These are phyloP conservation scores for Aplysina aerophoba DNA, from an alignment of 37 sponge, comb jelly and placozoan genomes.

Conservation along the genomic window DNA sequence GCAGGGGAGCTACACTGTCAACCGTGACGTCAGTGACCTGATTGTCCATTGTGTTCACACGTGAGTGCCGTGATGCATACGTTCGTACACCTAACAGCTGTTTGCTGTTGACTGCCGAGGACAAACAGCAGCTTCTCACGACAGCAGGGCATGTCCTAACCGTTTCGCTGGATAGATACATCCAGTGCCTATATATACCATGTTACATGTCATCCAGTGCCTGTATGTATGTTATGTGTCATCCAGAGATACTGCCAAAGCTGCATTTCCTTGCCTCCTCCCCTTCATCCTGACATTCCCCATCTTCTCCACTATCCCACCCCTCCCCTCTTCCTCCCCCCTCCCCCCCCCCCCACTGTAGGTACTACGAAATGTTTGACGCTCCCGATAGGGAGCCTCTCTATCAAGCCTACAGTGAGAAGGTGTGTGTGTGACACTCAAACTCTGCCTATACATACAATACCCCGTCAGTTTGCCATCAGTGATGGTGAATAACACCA, in stretches of 20 bases:
- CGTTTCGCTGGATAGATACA: too few relatives aligned
- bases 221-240: too few relatives aligned
- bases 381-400: neutral
- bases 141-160: too few relatives aligned
- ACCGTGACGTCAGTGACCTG: neutral
- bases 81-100: too few relatives aligned
- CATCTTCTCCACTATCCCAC: neutral
- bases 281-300: neutral
- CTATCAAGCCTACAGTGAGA: conserved; percentile 3
- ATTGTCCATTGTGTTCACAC: neutral
- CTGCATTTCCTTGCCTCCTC: too few relatives aligned
- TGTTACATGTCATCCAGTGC: too few relatives aligned
- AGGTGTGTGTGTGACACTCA: neutral
- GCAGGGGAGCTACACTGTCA: conserved; percentile 10
- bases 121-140: too few relatives aligned
- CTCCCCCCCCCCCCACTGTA: neutral
- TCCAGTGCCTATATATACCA: too few relatives aligned
- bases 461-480: neutral
- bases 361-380: neutral
- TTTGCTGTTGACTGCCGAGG: too few relatives aligned
- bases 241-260: too few relatives aligned
- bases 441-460: neutral
- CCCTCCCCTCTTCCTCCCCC: too few relatives aligned
- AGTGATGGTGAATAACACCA: neutral
- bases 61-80: conserved; percentile 7